Evolutionary conservation across 2,113 vertebrate genomes (phyloP).

Genomic region (Columba janthina): DNA sequence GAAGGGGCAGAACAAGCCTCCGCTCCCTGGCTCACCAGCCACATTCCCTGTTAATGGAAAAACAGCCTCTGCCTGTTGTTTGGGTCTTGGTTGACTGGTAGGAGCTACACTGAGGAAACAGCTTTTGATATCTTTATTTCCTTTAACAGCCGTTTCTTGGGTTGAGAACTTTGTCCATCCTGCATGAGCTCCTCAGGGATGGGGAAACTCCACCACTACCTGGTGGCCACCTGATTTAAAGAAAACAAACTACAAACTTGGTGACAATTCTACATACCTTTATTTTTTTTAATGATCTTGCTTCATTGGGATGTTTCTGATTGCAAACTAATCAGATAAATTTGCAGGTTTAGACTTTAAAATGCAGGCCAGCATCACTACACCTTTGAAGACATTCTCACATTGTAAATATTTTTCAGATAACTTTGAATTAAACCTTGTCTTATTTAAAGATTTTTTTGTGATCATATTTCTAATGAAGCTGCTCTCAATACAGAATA

Average conservation of each 20-base stretch:
- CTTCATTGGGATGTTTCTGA: neutral
- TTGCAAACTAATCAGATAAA: neutral
- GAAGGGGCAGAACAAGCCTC: neutral
- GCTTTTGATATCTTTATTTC: neutral
- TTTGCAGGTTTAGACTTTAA: neutral
- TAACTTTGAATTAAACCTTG: neutral
- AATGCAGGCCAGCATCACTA: neutral
- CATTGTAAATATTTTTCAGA: neutral
- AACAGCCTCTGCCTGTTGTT: neutral
- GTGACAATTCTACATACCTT: neutral
- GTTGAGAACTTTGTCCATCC: neutral
- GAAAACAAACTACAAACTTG: neutral
- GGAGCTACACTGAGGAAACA: neutral
- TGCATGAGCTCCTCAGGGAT: neutral
- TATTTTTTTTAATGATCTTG: neutral
- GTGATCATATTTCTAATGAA: neutral
- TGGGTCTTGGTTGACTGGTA: neutral
- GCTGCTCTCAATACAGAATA: neutral
- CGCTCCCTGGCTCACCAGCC: neutral
- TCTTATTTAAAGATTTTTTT: neutral
- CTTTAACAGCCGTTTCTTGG: neutral
- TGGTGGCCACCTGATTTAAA: neutral
- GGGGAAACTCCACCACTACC: neutral
- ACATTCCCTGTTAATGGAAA: neutral
- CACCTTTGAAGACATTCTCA: neutral